phyloP scores from a whole-genome alignment of 2,888 invertebrate genomes.

The Mesorhabditis belari region DNA sequence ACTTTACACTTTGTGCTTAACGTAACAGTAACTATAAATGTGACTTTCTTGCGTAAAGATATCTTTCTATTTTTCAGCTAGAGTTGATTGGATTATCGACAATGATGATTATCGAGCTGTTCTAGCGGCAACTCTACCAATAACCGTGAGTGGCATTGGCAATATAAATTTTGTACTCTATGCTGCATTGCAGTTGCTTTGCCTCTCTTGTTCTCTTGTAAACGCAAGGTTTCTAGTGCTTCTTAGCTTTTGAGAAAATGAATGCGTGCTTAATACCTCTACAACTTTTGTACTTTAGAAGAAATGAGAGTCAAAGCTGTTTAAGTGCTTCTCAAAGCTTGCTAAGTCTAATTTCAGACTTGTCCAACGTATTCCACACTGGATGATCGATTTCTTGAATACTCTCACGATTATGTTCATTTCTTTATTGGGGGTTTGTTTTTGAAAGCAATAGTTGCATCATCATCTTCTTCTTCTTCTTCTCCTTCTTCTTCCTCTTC shows the following conservation, averaged over 20 bases:
- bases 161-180: not conserved
- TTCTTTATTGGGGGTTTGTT: conserved; percentile 38
- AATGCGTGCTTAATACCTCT: no score
- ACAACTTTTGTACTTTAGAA: no score
- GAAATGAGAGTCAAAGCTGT: no score
- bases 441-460: not conserved
- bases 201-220: no score
- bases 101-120: conserved; percentile 16
- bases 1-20: no score
- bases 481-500: not conserved
- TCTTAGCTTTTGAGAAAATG: no score
- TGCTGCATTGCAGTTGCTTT: no score
- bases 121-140: conserved; percentile 15
- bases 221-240: no score
- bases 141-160: not conserved
- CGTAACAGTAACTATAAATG: no score
- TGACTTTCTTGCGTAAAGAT: no score
- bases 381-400: conserved; percentile 47
- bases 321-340: no score
- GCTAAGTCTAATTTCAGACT: conserved; percentile 23
- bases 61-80: no score
- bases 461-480: not conserved
- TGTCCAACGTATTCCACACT: conserved; percentile 32
- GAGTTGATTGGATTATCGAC: conserved; percentile 34
- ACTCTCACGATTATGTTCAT: conserved; percentile 49